Percentiles rank a stretch among this genome's conserved stretches.
phyloP scores from a whole-genome alignment of 1,140 invertebrate genomes.

The Cyclargus thomasi region DNA sequence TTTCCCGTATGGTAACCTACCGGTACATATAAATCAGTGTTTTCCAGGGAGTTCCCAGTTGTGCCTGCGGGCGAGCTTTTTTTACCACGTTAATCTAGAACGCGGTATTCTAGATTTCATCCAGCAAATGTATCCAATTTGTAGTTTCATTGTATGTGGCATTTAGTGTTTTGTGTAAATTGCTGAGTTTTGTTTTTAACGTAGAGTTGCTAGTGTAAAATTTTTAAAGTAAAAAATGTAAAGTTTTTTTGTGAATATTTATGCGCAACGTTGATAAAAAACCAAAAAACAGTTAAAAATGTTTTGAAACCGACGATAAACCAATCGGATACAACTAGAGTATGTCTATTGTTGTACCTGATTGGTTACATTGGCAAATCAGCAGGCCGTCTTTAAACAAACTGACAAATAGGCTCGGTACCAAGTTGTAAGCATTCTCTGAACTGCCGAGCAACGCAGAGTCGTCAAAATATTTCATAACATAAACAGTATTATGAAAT shows the following conservation, averaged over 20 bases:
- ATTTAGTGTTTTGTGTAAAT: not conserved
- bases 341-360: no score
- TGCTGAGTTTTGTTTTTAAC: not conserved
- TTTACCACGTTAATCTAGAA: slow-evolving; percentile 7
- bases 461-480: no score
- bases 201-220: not conserved
- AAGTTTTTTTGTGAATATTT: not conserved
- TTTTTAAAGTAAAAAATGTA: not conserved
- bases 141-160: not conserved
- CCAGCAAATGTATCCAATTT: slow-evolving; percentile 6
- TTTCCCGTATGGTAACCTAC: not conserved
- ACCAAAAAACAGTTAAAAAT: no score
- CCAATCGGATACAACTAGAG: no score
- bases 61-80: not conserved
- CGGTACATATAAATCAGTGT: slow-evolving; percentile 9
- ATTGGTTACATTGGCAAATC: no score
- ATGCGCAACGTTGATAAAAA: no score
- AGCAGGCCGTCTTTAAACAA: no score
- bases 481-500: no score
- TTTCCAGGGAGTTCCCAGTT: not conserved
- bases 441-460: no score
- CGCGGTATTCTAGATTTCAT: slow-evolving; percentile 11
- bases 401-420: no score
- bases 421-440: no score
- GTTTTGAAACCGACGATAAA: no score